phyloP scores from a whole-genome alignment of 2,113 vertebrate genomes.

The Scortum barcoo region DNA sequence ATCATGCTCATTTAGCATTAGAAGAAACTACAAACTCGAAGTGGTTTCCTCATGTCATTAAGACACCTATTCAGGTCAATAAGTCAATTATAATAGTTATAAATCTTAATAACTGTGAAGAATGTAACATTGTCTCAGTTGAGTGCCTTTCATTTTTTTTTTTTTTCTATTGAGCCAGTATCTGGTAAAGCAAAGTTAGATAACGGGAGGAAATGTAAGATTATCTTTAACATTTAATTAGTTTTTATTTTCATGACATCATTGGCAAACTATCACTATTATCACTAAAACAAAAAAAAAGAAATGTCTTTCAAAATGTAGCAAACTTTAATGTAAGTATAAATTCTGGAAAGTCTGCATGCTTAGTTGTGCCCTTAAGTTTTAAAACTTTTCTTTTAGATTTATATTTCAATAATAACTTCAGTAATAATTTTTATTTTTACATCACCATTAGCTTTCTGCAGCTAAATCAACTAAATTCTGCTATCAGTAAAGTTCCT shows the following conservation, averaged over 20 bases:
- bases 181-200: not conserved
- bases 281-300: not conserved
- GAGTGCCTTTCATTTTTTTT: not conserved
- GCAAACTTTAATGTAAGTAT: not conserved
- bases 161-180: not conserved
- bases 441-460: not conserved
- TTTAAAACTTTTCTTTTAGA: not conserved
- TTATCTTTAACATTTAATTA: not conserved
- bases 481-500: not conserved
- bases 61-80: not conserved
- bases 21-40: not conserved
- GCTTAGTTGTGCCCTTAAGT: not conserved
- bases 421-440: not conserved
- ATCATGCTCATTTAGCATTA: not conserved
- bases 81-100: not conserved
- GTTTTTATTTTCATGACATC: too few species aligned
- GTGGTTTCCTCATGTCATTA: not conserved
- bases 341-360: not conserved
- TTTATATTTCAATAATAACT: not conserved
- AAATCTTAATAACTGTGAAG: not conserved
- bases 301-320: not conserved
- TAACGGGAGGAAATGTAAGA: not conserved
- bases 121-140: not conserved
- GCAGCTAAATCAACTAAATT: conserved; percentile 11
- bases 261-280: not conserved